phyloP scores from a whole-genome alignment of 2,888 invertebrate genomes.

The Neria commutata region DNA sequence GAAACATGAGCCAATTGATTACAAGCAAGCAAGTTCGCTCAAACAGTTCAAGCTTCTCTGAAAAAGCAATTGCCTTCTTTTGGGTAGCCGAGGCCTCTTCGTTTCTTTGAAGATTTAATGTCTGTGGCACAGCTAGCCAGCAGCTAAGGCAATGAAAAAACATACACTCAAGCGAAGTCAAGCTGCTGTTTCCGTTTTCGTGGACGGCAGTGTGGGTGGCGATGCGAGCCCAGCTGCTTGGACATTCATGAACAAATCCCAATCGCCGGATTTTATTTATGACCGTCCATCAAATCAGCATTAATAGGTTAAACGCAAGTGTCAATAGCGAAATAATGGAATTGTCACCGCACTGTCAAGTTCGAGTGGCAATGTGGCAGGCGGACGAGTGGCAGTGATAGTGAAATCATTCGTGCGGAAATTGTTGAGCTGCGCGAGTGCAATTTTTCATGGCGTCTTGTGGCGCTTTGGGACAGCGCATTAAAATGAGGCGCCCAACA shows the following conservation, averaged over 20 bases:
- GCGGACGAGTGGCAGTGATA: constrained; percentile 13
- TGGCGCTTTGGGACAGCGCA: background rate
- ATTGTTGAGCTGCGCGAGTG: constrained; percentile 16
- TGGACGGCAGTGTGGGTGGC: background rate
- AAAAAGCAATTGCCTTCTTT: background rate
- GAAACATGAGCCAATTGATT: no score
- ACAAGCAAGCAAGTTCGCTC: no score
- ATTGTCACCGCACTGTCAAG: constrained; percentile 49
- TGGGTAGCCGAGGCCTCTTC: no score
- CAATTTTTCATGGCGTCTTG: constrained; percentile 18
- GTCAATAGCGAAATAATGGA: constrained; percentile 56
- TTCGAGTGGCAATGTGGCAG: constrained; percentile 15
- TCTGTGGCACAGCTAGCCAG: no score
- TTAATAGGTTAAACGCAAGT: constrained; percentile 59
- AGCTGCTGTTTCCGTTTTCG: background rate
- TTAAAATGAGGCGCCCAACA: background rate
- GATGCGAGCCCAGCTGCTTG: background rate
- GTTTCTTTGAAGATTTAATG: no score
- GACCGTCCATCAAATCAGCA: constrained; percentile 56
- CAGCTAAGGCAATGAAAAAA: no score
- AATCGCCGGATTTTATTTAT: constrained; percentile 48
- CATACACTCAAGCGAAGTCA: no score
- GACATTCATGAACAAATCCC: background rate
- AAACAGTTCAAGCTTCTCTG: background rate
- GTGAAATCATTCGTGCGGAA: constrained; percentile 10